Evolutionary conservation across 35 echinoderm and acorn worm genomes (phyloP), one percentile per base, ranked within the genome.

Genomic region (Heliocidaris tuberculata): DNA sequence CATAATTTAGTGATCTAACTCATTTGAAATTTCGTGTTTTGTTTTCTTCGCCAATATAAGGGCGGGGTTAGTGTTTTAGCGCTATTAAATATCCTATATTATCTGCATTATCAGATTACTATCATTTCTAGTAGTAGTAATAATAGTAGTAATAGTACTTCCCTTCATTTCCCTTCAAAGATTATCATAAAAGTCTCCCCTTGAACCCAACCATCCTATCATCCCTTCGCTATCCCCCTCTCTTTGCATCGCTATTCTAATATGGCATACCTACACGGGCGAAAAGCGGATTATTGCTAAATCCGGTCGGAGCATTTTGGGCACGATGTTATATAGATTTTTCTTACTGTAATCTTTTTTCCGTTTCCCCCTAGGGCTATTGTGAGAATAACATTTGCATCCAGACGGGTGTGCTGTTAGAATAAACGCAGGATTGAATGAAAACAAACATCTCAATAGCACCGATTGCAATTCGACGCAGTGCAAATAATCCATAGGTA

Each of bases 331-430:
- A 2, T 21, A 78, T 78, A 78, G 65, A 78, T 78, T 78, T 78
- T 78, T 78, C 65, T 78, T 78, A 78, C 65, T 78, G 65, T 78
- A 78, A 78, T 78, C 65, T 78, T 24, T 78, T 78, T 78, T 78
- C 65, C 65, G 21, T 21, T 78, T 7, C 21, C 65, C 65, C 65
- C 27, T 78, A 19, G 65, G 21, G 27, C 17, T 27, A 7, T 42
- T 27, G 65, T 78, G 65, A 19, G 65, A 78, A 78, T 78, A 78
- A 78, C 65, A 78, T 78, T 78, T 78, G 65, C 65, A 78, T 78
- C 65, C 0, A 78, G 65, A 78, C 65, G 21, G 21, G 60, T 70
- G 27, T 78, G 65, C 35, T 78, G 21, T 78, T 78, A 78, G 27
- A 78, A 78, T 78, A 78, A 78, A 78, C 65, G 65, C 19, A 78